Base-by-base conservation (phyloP, 2,888 invertebrate genomes). In the Drosophila quinaria region DNA sequence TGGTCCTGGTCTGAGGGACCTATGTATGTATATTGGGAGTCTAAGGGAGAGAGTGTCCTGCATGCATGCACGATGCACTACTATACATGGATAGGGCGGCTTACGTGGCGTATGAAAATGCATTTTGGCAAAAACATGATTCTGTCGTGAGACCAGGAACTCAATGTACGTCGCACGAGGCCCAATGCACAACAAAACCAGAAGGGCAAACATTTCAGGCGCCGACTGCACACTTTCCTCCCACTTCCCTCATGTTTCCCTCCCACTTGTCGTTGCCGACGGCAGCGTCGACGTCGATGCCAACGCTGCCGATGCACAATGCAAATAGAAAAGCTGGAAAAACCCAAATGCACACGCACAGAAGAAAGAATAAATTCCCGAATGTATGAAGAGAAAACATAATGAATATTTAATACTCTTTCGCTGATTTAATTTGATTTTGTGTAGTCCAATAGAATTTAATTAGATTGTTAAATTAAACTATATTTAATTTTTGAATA, bases 61-160 rank as follows among this genome's bases (percentile, higher is more conserved):
- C 82, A 74, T 79, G 70, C 80, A 78, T 81, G 78, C 73, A 61
- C 72, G 66, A 80, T 81, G 75, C 73, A 61, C 70, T 64, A 61
- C 70, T 64, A 56, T 78, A 81, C 70, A 63, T 60, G 33, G 22
- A 79, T 77, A 65, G 61, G 60, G 4, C 52, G 81, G 81, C 75
- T 77, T 77, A 83, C 77, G 78, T 75, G 81, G 80, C 84, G 76
- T 80, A 87, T 86, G 89, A 75, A 86, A 86, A 87, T 88, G 86
- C 86, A 87, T 87, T 85, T 87, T 84, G 87, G 74, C 82, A 87
- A 85, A 85, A 84, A 88, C 84, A 86, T 74, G 80, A 81, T 75
- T 80, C 69, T 74, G 66, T 60, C 62, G 64, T 56, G 75, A 50
- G 51, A 44, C 42, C 66, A 51, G 66, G 54, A 63, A 54, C 72